Percentiles rank a stretch among this genome's conserved stretches.
Conservation (phyloP, 2,797 vertebrate genomes). For the Gorsachius magnificus region DNA sequence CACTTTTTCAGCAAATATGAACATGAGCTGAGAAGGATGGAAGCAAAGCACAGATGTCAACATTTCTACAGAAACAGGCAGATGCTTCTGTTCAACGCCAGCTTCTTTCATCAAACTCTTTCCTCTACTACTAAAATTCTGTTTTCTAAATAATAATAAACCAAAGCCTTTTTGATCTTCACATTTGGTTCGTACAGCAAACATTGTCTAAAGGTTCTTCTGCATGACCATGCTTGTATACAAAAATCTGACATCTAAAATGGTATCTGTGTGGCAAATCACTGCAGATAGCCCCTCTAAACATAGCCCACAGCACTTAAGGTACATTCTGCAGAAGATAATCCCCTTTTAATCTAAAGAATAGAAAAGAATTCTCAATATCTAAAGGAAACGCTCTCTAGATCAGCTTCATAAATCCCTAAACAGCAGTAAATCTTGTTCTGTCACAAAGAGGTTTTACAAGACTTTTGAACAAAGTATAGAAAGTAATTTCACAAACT, state of each 20-base stretch:
- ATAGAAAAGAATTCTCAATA: neutral
- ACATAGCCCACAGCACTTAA: neutral
- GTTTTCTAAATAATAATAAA: slow-evolving; percentile 36
- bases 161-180: neutral
- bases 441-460: neutral
- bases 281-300: neutral
- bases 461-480: neutral
- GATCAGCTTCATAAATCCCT: neutral
- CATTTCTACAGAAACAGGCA: neutral
- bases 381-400: neutral
- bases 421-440: neutral
- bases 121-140: neutral
- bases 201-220: neutral
- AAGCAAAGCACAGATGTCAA: slow-evolving; percentile 19
- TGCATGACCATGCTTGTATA: neutral
- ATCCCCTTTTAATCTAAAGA: neutral
- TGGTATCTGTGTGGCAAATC: neutral
- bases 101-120: neutral
- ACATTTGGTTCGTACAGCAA: neutral
- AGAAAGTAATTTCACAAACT: neutral
- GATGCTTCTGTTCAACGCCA: neutral
- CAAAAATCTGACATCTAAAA: neutral
- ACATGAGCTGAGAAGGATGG: slow-evolving; percentile 13
- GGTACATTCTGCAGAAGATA: neutral
- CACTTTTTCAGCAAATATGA: neutral